A percentile compares a stretch with the other conserved stretches of the same genome.
phyloP scores from a whole-genome alignment of 1,140 invertebrate genomes.

The Macrobrachium nipponense region DNA sequence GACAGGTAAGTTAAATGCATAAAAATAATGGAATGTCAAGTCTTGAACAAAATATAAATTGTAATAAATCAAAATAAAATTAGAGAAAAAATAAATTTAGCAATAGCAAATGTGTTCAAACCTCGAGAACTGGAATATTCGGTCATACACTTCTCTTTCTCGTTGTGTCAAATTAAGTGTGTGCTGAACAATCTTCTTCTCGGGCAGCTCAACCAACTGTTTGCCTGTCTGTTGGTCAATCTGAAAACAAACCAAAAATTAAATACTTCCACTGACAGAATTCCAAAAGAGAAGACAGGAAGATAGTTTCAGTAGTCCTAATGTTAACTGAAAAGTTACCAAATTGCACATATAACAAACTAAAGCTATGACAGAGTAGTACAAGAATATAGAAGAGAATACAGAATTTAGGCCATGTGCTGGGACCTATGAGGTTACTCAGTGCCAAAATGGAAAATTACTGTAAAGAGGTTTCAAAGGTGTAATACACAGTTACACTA shows the following conservation, averaged over 20 bases:
- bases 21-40: no score
- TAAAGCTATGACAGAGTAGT: no score
- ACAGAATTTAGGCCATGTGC: no score
- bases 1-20: no score
- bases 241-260: slow-evolving; percentile 68
- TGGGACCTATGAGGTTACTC: no score
- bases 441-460: no score
- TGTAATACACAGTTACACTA: no score
- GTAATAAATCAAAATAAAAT: not conserved
- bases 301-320: not conserved
- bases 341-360: no score
- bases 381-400: no score
- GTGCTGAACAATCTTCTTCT: slow-evolving; percentile 72
- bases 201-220: slow-evolving; percentile 75
- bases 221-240: slow-evolving; percentile 73
- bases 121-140: slow-evolving; percentile 69
- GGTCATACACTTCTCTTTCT: slow-evolving; percentile 80
- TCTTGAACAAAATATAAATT: not conserved
- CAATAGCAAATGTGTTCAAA: slow-evolving; percentile 65
- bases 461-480: no score
- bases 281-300: not conserved
- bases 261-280: not conserved
- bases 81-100: not conserved
- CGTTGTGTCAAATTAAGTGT: slow-evolving; percentile 73
- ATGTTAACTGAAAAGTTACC: not conserved